Conservation (phyloP, 1,140 invertebrate species). For the Caenorhabditis remanei region DNA sequence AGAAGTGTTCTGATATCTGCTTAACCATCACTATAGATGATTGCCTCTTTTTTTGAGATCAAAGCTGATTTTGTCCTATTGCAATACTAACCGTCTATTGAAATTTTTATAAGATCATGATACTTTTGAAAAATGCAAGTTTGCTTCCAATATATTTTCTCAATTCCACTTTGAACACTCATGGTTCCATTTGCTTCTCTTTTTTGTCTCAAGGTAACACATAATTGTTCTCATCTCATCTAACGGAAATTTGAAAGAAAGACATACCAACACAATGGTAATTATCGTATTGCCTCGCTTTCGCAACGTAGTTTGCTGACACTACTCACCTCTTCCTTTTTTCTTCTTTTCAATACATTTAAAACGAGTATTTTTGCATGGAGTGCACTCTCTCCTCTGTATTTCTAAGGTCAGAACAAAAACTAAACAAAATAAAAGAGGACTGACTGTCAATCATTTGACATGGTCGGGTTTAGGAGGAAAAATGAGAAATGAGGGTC, state of each 20-base stretch:
- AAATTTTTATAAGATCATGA: no score
- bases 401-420: constrained; percentile 50
- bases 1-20: no score
- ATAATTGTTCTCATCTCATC: constrained; percentile 43
- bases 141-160: background rate
- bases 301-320: constrained; percentile 52
- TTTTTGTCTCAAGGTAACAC: constrained; percentile 47
- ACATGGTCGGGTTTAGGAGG: background rate
- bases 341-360: constrained; percentile 22
- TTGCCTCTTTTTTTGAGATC: no score
- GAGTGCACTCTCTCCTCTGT: constrained; percentile 23
- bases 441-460: constrained; percentile 37
- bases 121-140: no score
- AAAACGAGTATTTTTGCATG: constrained; percentile 44
- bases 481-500: background rate
- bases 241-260: constrained; percentile 56
- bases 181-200: constrained; percentile 10
- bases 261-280: constrained; percentile 50
- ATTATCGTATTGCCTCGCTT: constrained; percentile 48
- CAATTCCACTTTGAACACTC: background rate
- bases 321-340: background rate
- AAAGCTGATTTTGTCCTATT: no score
- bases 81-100: no score
- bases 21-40: no score
- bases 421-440: constrained; percentile 2